Conservation (phyloP, 2,888 invertebrate species). For the Cephus sareptanus region DNA sequence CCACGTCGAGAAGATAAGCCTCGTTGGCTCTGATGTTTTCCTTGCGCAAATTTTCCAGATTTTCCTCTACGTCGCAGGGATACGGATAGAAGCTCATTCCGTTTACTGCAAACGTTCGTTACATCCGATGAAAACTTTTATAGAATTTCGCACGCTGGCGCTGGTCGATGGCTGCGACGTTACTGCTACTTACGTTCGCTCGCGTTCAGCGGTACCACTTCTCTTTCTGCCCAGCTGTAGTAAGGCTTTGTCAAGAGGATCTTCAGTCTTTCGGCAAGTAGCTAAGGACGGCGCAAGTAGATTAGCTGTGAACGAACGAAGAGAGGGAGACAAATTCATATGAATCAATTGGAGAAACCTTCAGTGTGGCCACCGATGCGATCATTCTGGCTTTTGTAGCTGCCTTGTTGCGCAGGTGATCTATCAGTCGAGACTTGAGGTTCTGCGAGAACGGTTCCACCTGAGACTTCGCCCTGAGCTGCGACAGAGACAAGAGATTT, state of each 20-base stretch:
- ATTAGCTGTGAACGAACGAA: constrained; percentile 14
- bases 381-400: constrained; percentile 15
- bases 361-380: background rate
- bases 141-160: background rate
- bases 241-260: constrained; percentile 48
- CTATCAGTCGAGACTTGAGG: constrained; percentile 33
- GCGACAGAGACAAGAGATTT: constrained; percentile 7
- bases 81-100: constrained; percentile 50
- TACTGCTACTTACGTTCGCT: constrained; percentile 36
- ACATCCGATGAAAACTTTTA: background rate
- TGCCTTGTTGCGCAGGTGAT: constrained; percentile 15
- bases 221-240: constrained; percentile 45
- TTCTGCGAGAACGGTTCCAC: constrained; percentile 45
- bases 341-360: background rate
- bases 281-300: background rate
- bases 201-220: constrained; percentile 26
- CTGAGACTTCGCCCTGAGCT: constrained; percentile 45
- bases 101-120: constrained; percentile 32
- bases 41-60: background rate
- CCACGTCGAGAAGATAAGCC: background rate
- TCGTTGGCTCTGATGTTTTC: background rate
- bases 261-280: constrained; percentile 12
- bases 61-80: constrained; percentile 36
- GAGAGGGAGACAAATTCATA: background rate
- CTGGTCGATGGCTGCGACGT: background rate